Evolutionary conservation across 1,140 invertebrate genomes (phyloP), one percentile per base, ranked within the genome.

Genomic region (Anadara kagoshimensis): DNA sequence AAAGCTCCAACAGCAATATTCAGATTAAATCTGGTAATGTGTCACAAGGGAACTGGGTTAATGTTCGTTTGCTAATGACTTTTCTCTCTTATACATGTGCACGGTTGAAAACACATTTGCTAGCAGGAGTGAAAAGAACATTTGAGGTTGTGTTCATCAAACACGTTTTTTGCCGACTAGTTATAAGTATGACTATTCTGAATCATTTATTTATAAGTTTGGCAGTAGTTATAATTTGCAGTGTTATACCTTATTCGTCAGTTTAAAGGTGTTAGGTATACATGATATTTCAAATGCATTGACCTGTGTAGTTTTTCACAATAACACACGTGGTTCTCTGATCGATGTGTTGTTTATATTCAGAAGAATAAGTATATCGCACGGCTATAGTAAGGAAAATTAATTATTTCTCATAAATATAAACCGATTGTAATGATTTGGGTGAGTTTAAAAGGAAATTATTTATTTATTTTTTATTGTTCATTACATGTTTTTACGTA

Each of bases 281-380:
- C 43, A 41, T 59, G 36, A 59, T 59, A 59, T 59, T 59, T 59
- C 57, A 41, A 41, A 59, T 59, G 57, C 57, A 20, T 20, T 59
- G 57, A 24, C 36, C 29, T 59, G 57, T 59, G 29, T 59, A 29
- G 29, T 59, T 29, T 8, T 29, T 41, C 43, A 59, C 57, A 59
- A 59, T 59, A 59, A n/a, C 24, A 29, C 57, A 59, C 57, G 57
- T 59, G 57, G 57, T 29, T 59, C 36, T 59, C 36, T 59, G 57
- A 59, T 59, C 57, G 57, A 59, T 59, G 57, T 29, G 24, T 41
- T 41, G 57, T 29, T 41, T 59, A 18, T 41, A 59, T 36, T 36
- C 7, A 36, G 29, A 36, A 36, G 29, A 36, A 36, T 36, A 36
- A 3, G 7, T 36, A 36, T 36, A 36, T 36, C 29, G 29, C 7